Base-by-base conservation (phyloP, 2,113 vertebrate species). In the Urocynchramus pylzowi region DNA sequence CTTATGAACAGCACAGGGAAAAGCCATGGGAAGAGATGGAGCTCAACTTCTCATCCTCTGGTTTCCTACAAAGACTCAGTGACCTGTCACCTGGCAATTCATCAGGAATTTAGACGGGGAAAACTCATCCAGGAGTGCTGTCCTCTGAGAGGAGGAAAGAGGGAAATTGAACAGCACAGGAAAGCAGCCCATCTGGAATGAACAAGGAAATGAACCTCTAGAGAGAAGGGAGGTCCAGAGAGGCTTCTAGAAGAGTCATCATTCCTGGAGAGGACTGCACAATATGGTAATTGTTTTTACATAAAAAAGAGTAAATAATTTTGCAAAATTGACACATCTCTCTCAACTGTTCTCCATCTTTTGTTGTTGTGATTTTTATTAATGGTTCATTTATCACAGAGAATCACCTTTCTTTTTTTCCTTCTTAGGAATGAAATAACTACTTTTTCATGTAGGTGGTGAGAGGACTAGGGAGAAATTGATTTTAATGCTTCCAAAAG, bases 301-400 rank as follows among this genome's bases (percentile, higher is more conserved):
- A 21, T 39, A 69, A 94, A 87, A 15, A 12, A 31, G 23, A 47
- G 16, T 7, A 87, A 95, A 77, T 65, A 45, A 52, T 93, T 89
- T 53, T 91, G 47, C 19, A 42, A 8, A 57, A 52, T 26, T 84
- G 28, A 42, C 11, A 78, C 13, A 60, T 22, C 6, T 64, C 30
- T 3, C 24, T 26, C 3, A 75, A 53, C 5, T 5, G 3, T 67
- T 49, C 13, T 80, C 21, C 0, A 0, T 37, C 31, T 30, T 71
- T 86, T 8, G 5, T 74, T 73, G 5, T 81, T 89, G 31, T 63
- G 13, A 42, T 69, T 83, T 35, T 47, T 78, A 35, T 28, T 80
- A 37, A 37, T 64, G 53, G 22, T 64, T 87, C 31, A 60, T 30
- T 21, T 59, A 5, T 78, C 44, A 71, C 26, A 47, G 33, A 89